Evolutionary conservation across 2,888 invertebrate genomes (phyloP).

Genomic region (Fissipunctia ypsillon): DNA sequence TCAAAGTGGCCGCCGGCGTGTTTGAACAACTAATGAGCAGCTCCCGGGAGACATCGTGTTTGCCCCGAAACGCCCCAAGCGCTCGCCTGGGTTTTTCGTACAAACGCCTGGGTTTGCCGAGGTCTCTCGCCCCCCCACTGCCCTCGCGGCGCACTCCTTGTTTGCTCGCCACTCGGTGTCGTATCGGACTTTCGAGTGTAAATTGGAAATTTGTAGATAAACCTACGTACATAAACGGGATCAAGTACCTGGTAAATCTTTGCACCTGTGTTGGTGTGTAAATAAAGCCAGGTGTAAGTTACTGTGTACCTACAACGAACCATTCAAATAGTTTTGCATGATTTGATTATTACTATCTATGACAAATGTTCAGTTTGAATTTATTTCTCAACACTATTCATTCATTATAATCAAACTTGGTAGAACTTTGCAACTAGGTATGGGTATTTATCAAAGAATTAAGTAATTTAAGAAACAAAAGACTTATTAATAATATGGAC

Average conservation of each 20-base stretch:
- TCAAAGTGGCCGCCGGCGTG: constrained; percentile 89
- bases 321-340: neutral
- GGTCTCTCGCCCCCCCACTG: constrained; percentile 66
- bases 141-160: constrained; percentile 69
- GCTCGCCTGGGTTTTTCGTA: constrained; percentile 82
- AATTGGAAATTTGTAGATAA: constrained; percentile 79
- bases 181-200: constrained; percentile 83
- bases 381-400: no score
- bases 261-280: constrained; percentile 31
- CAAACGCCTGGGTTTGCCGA: constrained; percentile 78
- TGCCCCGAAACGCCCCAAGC: constrained; percentile 82
- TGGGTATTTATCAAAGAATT: neutral
- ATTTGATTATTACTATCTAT: neutral
- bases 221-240: constrained; percentile 57
- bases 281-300: constrained; percentile 10
- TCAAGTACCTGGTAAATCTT: constrained; percentile 34
- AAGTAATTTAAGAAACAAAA: neutral
- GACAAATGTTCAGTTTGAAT: neutral
- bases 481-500: no score
- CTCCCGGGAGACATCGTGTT: constrained; percentile 88
- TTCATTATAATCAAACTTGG: neutral
- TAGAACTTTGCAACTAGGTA: no score
- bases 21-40: constrained; percentile 90
- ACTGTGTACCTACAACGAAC: neutral
- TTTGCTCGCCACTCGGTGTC: constrained; percentile 81